Percentiles rank a stretch among this genome's conserved stretches.
phyloP scores from a whole-genome alignment of 2,797 vertebrate genomes.

The Chrosomus eos region DNA sequence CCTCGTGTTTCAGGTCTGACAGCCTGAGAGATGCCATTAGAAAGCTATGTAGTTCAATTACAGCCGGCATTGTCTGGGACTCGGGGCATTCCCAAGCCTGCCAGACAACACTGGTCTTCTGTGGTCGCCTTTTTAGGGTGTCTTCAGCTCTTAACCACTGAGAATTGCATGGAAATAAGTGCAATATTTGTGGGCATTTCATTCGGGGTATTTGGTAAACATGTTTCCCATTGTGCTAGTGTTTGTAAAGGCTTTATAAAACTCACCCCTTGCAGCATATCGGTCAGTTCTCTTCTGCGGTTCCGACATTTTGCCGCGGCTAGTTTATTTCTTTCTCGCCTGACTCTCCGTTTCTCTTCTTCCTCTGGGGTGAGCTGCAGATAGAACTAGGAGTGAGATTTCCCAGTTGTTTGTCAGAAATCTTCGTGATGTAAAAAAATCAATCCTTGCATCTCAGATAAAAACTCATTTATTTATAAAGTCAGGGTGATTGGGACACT shows the following conservation, averaged over 20 bases:
- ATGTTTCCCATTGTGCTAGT: not conserved
- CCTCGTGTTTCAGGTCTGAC: conserved; percentile 69
- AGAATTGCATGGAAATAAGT: not conserved
- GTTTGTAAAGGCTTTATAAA: not conserved
- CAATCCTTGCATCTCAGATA: not conserved
- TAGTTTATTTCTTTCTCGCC: conserved; percentile 97
- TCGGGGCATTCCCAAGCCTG: conserved; percentile 56
- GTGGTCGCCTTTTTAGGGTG: conserved; percentile 72
- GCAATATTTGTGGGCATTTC: not conserved
- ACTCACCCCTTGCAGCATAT: conserved; percentile 97
- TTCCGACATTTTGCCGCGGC: conserved; percentile 99
- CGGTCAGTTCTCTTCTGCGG: conserved; percentile 94
- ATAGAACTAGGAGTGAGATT: conserved; percentile 37
- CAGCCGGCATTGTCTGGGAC: conserved; percentile 70
- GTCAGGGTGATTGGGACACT: not conserved
- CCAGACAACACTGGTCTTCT: conserved; percentile 74
- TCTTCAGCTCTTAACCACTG: conserved; percentile 50
- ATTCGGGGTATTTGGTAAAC: not conserved
- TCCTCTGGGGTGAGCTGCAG: conserved; percentile 94
- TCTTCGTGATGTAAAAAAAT: not conserved
- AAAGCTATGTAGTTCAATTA: conserved; percentile 79
- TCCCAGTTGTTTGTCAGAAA: not conserved
- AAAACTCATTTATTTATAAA: not conserved
- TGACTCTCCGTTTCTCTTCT: conserved; percentile 96
- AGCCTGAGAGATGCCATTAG: conserved; percentile 76